Evolutionary conservation across 2,888 invertebrate species (phyloP), one percentile per base, ranked within the genome.

Genomic region (Trichogramma dendrolimi): DNA sequence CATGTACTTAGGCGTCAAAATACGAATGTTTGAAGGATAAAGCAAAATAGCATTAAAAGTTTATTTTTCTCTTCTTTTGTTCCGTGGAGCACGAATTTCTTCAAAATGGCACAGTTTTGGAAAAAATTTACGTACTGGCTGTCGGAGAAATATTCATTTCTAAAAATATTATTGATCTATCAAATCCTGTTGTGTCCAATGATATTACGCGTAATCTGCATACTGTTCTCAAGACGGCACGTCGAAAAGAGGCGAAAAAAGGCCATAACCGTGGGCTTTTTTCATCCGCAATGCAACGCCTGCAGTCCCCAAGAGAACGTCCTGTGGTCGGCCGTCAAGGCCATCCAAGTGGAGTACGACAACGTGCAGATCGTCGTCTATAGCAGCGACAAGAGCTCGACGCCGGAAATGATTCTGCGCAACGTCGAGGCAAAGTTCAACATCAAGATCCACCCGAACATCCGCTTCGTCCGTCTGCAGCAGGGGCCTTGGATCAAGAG

Each of bases 301-400:
- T 97, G 97, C 0, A 97, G 97, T 0, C 98, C 98, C 0, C 97
- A 97, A 0, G 99, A 99, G 81, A 85, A 96, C 71, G 97, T 99
- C 0, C 81, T 99, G 6, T 99, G 97, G 97, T 89, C 90, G 67
- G 95, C 94, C 0, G 83, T 99, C 39, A 86, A 88, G 72, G 88
- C 94, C 27, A 75, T 97, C 66, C 87, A 94, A 72, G 80, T 82
- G 60, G 85, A 84, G 90, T 91, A 80, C 74, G 75, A 68, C 0
- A 84, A 89, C 69, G 84, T 88, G 40, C 86, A 88, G 66, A 89
- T 93, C 70, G 84, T 88, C 63, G 85, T 99, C 10, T 99, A 96
- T 77, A 96, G 96, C 0, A 93, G 94, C 4, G 96, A 97, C 74
- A 83, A 86, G 5, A 91, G 91, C 54, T 85, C 84, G 2, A 88